Base-by-base conservation (phyloP, 2,113 vertebrate species). In the Henicopernis longicauda region DNA sequence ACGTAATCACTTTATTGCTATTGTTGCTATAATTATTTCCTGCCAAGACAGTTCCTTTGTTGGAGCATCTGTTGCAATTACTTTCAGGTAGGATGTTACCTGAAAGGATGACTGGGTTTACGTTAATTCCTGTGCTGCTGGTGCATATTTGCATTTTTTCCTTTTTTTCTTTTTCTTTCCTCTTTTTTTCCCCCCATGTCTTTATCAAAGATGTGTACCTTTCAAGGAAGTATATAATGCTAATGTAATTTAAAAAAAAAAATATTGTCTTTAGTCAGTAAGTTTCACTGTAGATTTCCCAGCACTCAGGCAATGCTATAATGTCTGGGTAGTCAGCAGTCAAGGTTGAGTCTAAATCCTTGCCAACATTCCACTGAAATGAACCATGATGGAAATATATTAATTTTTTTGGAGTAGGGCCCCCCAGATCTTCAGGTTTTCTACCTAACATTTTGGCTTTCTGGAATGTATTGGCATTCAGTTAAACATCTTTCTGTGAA, bases 111-210 rank as follows among this genome's bases (percentile, higher is more conserved):
- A 31, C 47, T 71, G 49, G 29, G 21, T 86, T 87, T 85, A 65
- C 21, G 6, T 73, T 73, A 67, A 62, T 90, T 74, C 34, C 13
- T 45, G 54, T 70, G 54, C 62, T 73, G 34, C 31, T 82, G n/a
- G 25, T 73, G 42, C 3, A 0, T 70, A 44, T 90, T 92, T 77
- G 40, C 10, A 6, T 76, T 65, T 76, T 55, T 32, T 11, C 10
- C 17, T 36, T 42, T 34, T 29, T 66, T 16, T 42, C 47, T 71
- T 45, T 27, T 58, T 6, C 10, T 25, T 20, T 27, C 6, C 2
- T 36, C 1, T 1, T 8, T 1, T 9, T 3, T 16, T 2, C 2
- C 13, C 23, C 21, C 15, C 3, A 0, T 6, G 16, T 44, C 77
- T 59, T 77, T 74, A 40, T 76, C 52, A 65, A 80, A 88, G 62